Conservation (phyloP, 2,113 vertebrate genomes). For the Gadus chalcogrammus region DNA sequence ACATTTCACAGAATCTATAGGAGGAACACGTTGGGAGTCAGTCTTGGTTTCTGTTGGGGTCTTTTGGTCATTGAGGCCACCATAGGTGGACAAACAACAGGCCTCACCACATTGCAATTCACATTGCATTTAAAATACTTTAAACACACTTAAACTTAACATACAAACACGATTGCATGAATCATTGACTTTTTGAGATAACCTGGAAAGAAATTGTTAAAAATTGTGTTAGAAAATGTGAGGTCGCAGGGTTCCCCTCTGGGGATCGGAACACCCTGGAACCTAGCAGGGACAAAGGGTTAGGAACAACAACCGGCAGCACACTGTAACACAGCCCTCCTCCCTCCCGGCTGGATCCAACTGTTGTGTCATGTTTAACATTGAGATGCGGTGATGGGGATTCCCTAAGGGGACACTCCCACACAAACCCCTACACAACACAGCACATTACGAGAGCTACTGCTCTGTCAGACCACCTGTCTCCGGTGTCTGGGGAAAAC, state of each 20-base stretch:
- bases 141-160: background rate
- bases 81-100: constrained; percentile 23
- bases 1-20: constrained; percentile 78
- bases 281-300: background rate
- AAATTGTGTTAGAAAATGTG: background rate
- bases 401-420: too few species aligned
- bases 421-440: too few species aligned
- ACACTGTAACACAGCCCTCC: background rate
- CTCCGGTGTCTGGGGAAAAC: too few species aligned
- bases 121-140: background rate
- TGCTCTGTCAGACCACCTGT: too few species aligned
- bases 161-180: background rate
- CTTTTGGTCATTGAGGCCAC: constrained; percentile 20
- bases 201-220: constrained; percentile 45
- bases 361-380: background rate
- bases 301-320: background rate
- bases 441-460: too few species aligned
- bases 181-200: background rate
- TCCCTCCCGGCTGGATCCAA: background rate
- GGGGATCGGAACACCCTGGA: background rate
- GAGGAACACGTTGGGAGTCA: constrained; percentile 70
- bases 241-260: background rate
- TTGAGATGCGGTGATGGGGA: too few species aligned
- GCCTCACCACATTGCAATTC: too few species aligned
- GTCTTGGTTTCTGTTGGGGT: constrained; percentile 39